Base-by-base conservation (phyloP, 2,113 vertebrate species). In the Ciconia maguari region DNA sequence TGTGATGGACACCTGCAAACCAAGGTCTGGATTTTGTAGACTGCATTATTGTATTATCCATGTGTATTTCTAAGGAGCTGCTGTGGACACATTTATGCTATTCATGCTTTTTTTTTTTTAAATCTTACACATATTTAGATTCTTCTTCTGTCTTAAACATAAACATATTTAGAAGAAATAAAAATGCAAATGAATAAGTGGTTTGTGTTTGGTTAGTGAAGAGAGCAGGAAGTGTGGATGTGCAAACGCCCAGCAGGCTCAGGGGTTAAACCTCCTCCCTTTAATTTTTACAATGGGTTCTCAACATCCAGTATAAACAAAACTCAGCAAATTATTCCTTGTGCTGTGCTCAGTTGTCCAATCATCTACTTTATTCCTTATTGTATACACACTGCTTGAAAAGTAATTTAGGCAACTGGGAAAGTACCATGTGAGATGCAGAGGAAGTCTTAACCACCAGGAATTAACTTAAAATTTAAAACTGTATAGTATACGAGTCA, bases 211-310 rank as follows among this genome's bases (percentile, higher is more conserved):
- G 87, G 82, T 57, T 96, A 85, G 80, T 0, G 4, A 92, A 12
- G 74, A 76, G 83, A 94, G 93, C 88, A 96, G 93, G 94, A 95
- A 95, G 70, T 51, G 66, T 77, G 51, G 88, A 94, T 88, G 83
- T 93, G 90, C 92, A 93, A 92, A 96, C 77, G 70, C 90, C 76
- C 87, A 95, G 83, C 95, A 94, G 94, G 90, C 85, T 95, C 65
- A 24, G 74, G 91, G 80, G 44, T 85, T 89, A 49, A 82, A 89
- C 62, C 90, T 92, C 38, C 41, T 89, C 60, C 64, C 90, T 92
- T 94, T 89, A 91, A 90, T 94, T 94, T 95, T 87, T 86, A 52
- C 38, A 66, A 9, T 90, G 84, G 36, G 11, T 75, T 52, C 68
- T 95, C 89, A 91, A 52, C 71, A 83, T 71, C 76, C 89, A 92